Base-by-base conservation (phyloP, 1,140 invertebrate species). In the Zaprionus ghesquierei region DNA sequence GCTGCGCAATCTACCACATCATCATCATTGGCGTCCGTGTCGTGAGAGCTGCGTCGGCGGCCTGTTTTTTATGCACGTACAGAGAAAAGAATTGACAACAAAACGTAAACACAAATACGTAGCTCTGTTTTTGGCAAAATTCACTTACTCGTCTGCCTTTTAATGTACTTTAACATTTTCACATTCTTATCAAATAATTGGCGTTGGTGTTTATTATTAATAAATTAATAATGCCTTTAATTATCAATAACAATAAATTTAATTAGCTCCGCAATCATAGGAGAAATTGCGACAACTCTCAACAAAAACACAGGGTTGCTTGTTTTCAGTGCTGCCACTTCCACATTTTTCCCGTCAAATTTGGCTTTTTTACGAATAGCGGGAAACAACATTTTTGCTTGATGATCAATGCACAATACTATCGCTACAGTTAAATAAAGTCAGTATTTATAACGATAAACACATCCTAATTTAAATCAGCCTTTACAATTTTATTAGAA, bases 151-250 rank as follows among this genome's bases (percentile, higher is more conserved):
- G 85, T 87, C 63, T 89, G 90, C 84, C 87, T 84, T 51, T 90
- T 91, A 13, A 91, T 87, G 74, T 91, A 91, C 46, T 91, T 91
- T 22, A 91, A 55, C 90, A 91, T 91, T 46, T 81, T 89, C 60
- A 78, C 79, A 86, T 90, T 81, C 62, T 87, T 41, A 23, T 58
- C 29, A 13, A 31, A 46, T 20, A 35, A 9, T 71, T 70, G 5
- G 13, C 18, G 12, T 46, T 61, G 20, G 22, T 46, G 3, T 29
- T 18, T 31, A 38, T 53, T 62, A 13, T 31, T n/a, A 58, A 38
- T 22, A 53, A 56, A 31, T 33, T 10, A 63, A 31, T 29, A 23
- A 68, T 25, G 13, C 41, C 13, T 29, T 63, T 31, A n/a, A 66
- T 46, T 31, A 60, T 60, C 20, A 53, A 49, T 51, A 44, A 29